Evolutionary conservation across 2,797 vertebrate species (phyloP).

Genomic region (Chanos chanos): DNA sequence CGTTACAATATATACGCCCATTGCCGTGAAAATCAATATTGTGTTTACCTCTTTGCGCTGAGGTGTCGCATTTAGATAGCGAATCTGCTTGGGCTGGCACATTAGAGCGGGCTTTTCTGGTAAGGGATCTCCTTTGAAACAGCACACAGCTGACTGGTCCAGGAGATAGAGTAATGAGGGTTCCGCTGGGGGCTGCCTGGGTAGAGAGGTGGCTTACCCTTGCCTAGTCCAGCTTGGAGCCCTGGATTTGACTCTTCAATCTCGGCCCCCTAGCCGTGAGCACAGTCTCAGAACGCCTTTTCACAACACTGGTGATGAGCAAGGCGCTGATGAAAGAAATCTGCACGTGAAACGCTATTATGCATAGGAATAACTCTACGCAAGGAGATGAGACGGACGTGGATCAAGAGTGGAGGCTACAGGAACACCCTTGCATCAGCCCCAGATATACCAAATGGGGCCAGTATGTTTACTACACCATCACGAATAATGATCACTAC

Average conservation of each 20-base stretch:
- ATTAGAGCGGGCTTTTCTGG: slow-evolving; percentile 52
- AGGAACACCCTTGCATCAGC: slow-evolving; percentile 32
- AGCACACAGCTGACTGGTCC: slow-evolving; percentile 52
- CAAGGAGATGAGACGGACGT: too few species aligned
- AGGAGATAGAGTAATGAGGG: slow-evolving; percentile 71
- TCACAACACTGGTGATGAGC: slow-evolving; percentile 66
- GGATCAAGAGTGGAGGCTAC: too few species aligned
- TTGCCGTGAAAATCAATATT: too few species aligned
- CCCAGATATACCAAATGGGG: slow-evolving; percentile 38
- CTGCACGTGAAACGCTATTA: slow-evolving; percentile 39
- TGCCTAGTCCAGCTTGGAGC: slow-evolving; percentile 56
- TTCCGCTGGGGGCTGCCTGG: slow-evolving; percentile 69
- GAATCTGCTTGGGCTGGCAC: slow-evolving; percentile 37
- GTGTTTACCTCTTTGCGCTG: slow-evolving; percentile 47
- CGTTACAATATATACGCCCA: too few species aligned
- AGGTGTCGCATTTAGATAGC: slow-evolving; percentile 64
- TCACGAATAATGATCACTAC: too few species aligned
- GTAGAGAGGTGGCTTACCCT: slow-evolving; percentile 69
- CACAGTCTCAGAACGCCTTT: slow-evolving; percentile 49
- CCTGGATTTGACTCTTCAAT: slow-evolving; percentile 54
- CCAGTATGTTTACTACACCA: slow-evolving; percentile 33
- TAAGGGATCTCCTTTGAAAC: slow-evolving; percentile 53
- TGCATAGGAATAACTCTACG: too few species aligned
- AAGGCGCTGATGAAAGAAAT: slow-evolving; percentile 54
- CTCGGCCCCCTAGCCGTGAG: slow-evolving; percentile 36